Percentiles rank a stretch among this genome's conserved stretches.
phyloP scores from a whole-genome alignment of 2,113 vertebrate species.

The Pandion haliaetus region DNA sequence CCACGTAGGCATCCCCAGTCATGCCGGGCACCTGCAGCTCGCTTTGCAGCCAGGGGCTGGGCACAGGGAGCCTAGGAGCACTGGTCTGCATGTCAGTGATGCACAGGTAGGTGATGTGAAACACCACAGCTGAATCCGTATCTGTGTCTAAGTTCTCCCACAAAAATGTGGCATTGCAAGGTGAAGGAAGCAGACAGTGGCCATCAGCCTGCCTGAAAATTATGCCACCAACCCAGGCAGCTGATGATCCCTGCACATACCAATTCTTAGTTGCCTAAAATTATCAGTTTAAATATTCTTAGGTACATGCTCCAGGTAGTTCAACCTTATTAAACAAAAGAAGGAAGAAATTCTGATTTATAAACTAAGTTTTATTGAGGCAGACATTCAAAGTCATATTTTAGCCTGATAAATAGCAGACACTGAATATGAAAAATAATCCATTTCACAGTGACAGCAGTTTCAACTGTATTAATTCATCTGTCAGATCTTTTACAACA shows the following conservation, averaged over 20 bases:
- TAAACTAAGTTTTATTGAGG: not conserved
- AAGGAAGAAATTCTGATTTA: not conserved
- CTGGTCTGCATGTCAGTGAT: not conserved
- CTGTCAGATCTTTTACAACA: not conserved
- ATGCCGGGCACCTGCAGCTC: not conserved
- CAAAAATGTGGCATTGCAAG: fast-evolving
- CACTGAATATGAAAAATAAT: not conserved
- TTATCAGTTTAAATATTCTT: not conserved
- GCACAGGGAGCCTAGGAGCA: not conserved
- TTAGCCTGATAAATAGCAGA: not conserved
- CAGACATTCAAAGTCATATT: not conserved
- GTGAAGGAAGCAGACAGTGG: not conserved
- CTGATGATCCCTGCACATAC: not conserved
- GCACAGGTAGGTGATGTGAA: not conserved
- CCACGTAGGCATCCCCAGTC: not conserved
- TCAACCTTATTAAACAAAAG: not conserved
- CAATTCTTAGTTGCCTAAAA: not conserved
- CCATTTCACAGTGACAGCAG: not conserved
- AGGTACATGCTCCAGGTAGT: not conserved
- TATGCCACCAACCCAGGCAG: fast-evolving
- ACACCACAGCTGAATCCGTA: not conserved
- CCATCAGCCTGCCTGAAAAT: not conserved
- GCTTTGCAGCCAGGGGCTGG: not conserved
- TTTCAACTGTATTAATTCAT: not conserved
- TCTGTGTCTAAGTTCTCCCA: not conserved